Base-by-base conservation (phyloP, 2,797 vertebrate genomes). In the Acropternis orthonyx region DNA sequence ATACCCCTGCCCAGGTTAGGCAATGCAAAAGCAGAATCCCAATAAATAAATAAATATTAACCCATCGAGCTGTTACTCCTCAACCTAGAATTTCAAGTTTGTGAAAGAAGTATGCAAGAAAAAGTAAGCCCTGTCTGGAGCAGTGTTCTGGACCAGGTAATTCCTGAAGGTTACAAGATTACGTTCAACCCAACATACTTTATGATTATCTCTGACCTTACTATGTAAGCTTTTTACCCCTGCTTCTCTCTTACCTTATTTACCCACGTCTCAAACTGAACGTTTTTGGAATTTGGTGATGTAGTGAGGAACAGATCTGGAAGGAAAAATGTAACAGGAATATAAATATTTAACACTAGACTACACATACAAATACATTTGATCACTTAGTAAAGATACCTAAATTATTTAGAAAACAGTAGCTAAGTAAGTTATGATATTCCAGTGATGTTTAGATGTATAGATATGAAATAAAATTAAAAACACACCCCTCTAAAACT, bases 241-340 rank as follows among this genome's bases (percentile, higher is more conserved):
- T n/a, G 32, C 94, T 89, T 92, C 77, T 59, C 81, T 91, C 96
- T 98, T 98, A 99, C 99, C 98, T 98, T 97, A 96, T 98, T 99
- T 94, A 98, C 89, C 99, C 98, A 99, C 6, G 98, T 98, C 96
- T 99, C 98, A 97, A 99, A 99, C 51, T 97, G 93, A 95, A 93
- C 27, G 9, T 48, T 63, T 72, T 20, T 21, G 4, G 95, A 81
- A 19, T 66, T 86, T n/a, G 97, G 71, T n/a, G 93, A 46, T 5
- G 98, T 98, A 19, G 99, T 99, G 77, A 99, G 98, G 96, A 99
- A 99, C 81, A 99, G 98, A 98, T 99, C 99, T 99, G 95, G 4
- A 92, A 94, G 27, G 37, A 75, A 66, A 96, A 85, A 74, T 6
- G 46, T 30, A 85, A 20, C 58, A 68, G 59, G 89, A 93, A 85